Base-by-base conservation (phyloP, 2,113 vertebrate species). In the Prionailurus bengalensis region DNA sequence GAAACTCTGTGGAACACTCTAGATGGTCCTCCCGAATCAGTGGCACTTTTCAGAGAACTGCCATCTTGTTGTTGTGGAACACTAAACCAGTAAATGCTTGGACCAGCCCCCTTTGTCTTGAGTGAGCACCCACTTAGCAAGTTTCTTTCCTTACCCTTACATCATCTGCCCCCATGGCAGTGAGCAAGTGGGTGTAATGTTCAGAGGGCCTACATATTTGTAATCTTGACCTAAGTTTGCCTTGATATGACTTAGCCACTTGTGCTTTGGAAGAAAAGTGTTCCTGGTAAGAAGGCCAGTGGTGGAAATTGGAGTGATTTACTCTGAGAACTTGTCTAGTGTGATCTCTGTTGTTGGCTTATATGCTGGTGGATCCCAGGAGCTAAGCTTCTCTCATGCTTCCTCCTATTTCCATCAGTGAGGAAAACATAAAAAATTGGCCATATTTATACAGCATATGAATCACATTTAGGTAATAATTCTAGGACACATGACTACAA, bases 221-320 rank as follows among this genome's bases (percentile, higher is more conserved):
- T 94, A 71, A 78, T 95, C 84, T 89, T 97, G 97, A 91, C 94
- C 88, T 74, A 68, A 96, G 19, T 73, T 91, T 87, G 51, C 92
- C 90, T 97, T 71, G 63, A 80, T 71, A 39, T 76, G 51, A 92
- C 19, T 81, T 96, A 90, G 87, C 76, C 48, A 79, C 71, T 63
- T 0, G 0, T 91, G 88, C 83, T 94, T 36, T 91, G 87, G 84
- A 89, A 86, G 66, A 89, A 89, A 91, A 53, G 33, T 4, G 3
- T 42, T 55, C 71, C n/a, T 61, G 19, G 58, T 53, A 45, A 83
- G 94, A 65, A 88, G 48, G 80, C 70, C 39, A 39, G 45, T 0
- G 12, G 4, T 36, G 42, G 73, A 91, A 42, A 66, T 11, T 5
- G 4, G 58, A 68, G n/a, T 0, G 5, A 27, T 15, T 90, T 39